Percentiles rank a stretch among this genome's conserved stretches.
These are phyloP conservation scores for Semicossyphus pulcher DNA, from an alignment of 2,113 vertebrate species.

Conservation along the genomic window DNA sequence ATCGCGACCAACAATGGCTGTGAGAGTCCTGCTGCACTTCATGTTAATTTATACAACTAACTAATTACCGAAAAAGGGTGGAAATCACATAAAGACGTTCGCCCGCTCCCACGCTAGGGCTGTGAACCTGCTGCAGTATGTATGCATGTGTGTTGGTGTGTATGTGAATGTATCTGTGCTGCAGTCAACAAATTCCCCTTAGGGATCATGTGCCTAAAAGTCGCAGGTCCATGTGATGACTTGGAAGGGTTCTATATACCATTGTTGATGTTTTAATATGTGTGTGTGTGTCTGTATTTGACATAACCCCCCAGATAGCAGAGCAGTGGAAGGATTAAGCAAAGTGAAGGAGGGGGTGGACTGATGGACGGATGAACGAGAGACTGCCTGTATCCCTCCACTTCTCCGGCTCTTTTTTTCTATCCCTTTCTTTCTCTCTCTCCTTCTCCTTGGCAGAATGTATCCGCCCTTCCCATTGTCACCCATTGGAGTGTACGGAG, in stretches of 20 bases:
- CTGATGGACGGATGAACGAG: conserved; percentile 75
- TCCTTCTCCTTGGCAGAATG: conserved; percentile 72
- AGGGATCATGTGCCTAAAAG: conserved; percentile 46
- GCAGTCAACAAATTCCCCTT: conserved; percentile 34
- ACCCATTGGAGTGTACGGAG: conserved; percentile 80
- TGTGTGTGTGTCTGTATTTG: conserved; percentile 42
- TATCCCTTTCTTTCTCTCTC: conserved; percentile 54
- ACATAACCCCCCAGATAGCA: conserved; percentile 64
- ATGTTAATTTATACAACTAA: conserved; percentile 99
- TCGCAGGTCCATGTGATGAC: conserved; percentile 53
- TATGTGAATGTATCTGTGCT: conserved; percentile 11
- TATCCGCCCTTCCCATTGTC: conserved; percentile 83
- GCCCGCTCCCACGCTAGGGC: conserved; percentile 90
- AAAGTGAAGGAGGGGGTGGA: conserved; percentile 50
- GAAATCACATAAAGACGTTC: conserved; percentile 95
- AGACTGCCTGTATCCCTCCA: conserved; percentile 69
- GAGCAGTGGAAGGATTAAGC: conserved; percentile 73
- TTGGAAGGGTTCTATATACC: conserved; percentile 44
- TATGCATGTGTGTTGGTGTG: neutral
- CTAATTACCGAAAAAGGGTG: conserved; percentile 98
- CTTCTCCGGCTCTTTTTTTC: conserved; percentile 53
- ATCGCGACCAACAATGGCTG: conserved; percentile 92
- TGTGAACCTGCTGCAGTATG: conserved; percentile 84
- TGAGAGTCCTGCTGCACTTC: conserved; percentile 92
- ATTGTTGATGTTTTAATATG: conserved; percentile 58